These are phyloP conservation scores for Sarotherodon lohbergeri DNA, from an alignment of 2,113 vertebrate genomes.

Conservation along the genomic window DNA sequence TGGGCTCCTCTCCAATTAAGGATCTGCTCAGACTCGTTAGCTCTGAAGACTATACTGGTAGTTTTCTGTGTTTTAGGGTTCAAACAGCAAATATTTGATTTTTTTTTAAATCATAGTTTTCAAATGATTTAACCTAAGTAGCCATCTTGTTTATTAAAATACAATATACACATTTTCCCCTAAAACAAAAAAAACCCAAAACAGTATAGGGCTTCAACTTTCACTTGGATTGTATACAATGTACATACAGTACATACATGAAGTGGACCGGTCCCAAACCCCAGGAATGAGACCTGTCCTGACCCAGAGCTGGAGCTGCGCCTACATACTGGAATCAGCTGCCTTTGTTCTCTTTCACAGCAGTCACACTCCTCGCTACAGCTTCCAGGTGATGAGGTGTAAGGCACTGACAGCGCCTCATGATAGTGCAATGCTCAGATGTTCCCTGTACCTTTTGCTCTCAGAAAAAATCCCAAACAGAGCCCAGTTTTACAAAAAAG, in stretches of 20 bases:
- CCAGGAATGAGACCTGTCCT: not conserved
- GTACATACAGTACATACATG: not conserved
- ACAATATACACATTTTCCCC: not conserved
- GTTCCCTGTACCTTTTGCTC: not conserved
- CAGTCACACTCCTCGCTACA: not conserved
- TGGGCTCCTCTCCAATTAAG: not conserved
- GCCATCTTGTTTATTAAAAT: not conserved
- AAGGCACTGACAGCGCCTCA: slow-evolving; percentile 39
- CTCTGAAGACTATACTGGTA: not conserved
- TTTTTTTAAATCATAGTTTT: not conserved
- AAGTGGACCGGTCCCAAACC: slow-evolving; percentile 10
- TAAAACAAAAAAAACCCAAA: not conserved
- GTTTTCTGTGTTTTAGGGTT: not conserved
- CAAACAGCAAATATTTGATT: not conserved
- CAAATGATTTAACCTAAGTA: not conserved
- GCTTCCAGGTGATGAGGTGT: slow-evolving; percentile 40
- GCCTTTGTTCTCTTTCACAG: not conserved
- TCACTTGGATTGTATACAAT: not conserved
- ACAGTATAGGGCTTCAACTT: not conserved
- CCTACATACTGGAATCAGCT: not conserved
- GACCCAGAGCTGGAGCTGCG: not conserved
- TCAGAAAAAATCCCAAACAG: not conserved
- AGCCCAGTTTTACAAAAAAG: not conserved
- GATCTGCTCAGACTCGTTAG: not conserved
- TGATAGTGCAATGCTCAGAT: slow-evolving; percentile 30